phyloP scores from a whole-genome alignment of 2,113 vertebrate genomes.

The Noctilio leporinus region DNA sequence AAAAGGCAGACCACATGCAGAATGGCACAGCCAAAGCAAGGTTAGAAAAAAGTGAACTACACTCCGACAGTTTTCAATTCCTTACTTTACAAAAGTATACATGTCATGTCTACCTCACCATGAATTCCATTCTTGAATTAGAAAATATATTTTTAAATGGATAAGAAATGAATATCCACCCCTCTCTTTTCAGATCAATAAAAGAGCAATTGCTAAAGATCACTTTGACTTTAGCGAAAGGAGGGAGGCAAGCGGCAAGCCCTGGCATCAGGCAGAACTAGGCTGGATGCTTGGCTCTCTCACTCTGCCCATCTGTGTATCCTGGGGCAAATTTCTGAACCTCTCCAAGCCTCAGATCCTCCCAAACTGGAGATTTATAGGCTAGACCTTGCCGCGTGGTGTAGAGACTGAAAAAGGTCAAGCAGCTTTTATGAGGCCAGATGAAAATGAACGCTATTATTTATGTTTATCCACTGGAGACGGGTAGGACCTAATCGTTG shows the following conservation, averaged over 20 bases:
- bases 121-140: background rate
- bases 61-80: background rate
- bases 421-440: background rate
- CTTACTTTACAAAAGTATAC: background rate
- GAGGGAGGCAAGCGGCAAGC: background rate
- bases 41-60: background rate
- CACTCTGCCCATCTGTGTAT: background rate
- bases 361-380: background rate
- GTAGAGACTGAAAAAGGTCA: background rate
- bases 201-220: background rate
- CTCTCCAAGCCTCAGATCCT: background rate
- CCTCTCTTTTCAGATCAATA: background rate
- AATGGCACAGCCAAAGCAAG: background rate
- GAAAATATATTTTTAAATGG: background rate
- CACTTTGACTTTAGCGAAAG: background rate
- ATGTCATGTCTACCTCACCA: background rate
- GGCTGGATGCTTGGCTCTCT: background rate
- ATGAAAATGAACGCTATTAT: background rate
- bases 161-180: background rate
- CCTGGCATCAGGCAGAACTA: background rate
- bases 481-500: background rate
- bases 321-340: background rate
- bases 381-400: background rate
- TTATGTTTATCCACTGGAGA: background rate
- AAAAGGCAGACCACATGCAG: background rate